These are phyloP conservation scores for Leptinotarsa undecemlineata DNA, from an alignment of 1,140 invertebrate genomes.

Conservation along the genomic window DNA sequence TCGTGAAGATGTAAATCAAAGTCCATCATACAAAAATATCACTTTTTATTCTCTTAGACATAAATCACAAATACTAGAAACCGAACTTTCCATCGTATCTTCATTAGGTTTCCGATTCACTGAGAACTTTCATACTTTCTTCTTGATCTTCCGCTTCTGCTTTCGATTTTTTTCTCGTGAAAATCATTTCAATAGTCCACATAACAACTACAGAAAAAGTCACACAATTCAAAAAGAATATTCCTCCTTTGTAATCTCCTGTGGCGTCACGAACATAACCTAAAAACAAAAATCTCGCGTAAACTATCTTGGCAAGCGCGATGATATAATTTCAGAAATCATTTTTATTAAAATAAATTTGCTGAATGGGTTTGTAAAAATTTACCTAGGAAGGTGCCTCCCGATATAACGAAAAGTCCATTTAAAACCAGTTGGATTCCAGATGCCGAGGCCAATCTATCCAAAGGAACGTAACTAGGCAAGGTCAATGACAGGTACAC, in stretches of 20 bases:
- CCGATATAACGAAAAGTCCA: slow-evolving; percentile 52
- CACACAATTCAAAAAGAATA: slow-evolving; percentile 55
- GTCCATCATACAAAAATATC: too few species aligned
- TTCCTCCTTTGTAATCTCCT: slow-evolving; percentile 53
- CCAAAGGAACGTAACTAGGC: slow-evolving; percentile 66
- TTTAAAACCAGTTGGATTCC: slow-evolving; percentile 66
- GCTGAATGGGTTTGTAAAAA: neutral
- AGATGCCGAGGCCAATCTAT: slow-evolving; percentile 64
- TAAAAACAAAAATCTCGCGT: slow-evolving; percentile 32
- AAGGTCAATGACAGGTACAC: slow-evolving; percentile 70
- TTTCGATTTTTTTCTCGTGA: neutral
- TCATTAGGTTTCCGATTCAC: neutral
- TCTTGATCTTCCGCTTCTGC: neutral
- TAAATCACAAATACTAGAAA: slow-evolving; percentile 5
- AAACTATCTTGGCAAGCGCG: too few species aligned
- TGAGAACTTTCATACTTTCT: neutral
- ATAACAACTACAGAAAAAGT: slow-evolving; percentile 54
- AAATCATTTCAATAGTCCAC: slow-evolving; percentile 47
- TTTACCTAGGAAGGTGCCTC: slow-evolving; percentile 46
- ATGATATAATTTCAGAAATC: too few species aligned
- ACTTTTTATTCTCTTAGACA: too few species aligned
- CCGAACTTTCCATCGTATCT: neutral
- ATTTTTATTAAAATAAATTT: too few species aligned
- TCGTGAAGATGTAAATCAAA: too few species aligned
- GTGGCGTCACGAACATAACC: slow-evolving; percentile 55